These are phyloP conservation scores for Otolemur crassicaudatus DNA, from an alignment of 2,797 vertebrate genomes.

Conservation along the genomic window DNA sequence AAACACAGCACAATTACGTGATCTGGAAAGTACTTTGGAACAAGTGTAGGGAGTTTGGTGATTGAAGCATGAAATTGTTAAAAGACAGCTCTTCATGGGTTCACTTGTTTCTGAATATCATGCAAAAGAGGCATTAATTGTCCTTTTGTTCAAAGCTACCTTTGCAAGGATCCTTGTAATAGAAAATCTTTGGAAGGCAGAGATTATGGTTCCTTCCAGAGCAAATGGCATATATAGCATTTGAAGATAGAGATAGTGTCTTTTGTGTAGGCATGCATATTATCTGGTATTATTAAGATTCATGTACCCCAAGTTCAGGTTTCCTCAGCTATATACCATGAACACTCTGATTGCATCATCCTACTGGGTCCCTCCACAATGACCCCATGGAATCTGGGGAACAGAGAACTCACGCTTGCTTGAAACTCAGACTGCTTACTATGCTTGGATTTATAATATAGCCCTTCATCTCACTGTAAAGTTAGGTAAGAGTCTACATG, in stretches of 20 bases:
- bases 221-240: background rate
- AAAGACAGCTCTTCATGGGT: background rate
- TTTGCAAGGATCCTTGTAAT: background rate
- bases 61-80: background rate
- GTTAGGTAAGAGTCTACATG: background rate
- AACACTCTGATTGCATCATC: background rate
- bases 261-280: background rate
- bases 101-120: background rate
- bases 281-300: background rate
- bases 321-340: background rate
- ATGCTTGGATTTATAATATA: background rate
- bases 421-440: background rate
- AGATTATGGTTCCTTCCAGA: background rate
- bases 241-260: background rate
- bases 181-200: background rate
- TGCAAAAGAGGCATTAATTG: background rate
- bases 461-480: background rate
- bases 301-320: background rate
- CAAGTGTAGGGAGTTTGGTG: background rate
- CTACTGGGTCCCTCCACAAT: background rate
- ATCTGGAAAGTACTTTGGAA: background rate
- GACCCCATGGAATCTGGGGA: accelerated
- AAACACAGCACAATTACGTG: background rate
- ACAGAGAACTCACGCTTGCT: background rate
- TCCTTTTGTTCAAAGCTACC: background rate